Evolutionary conservation across 2,888 invertebrate species (phyloP).

Genomic region (Idaea straminata): DNA sequence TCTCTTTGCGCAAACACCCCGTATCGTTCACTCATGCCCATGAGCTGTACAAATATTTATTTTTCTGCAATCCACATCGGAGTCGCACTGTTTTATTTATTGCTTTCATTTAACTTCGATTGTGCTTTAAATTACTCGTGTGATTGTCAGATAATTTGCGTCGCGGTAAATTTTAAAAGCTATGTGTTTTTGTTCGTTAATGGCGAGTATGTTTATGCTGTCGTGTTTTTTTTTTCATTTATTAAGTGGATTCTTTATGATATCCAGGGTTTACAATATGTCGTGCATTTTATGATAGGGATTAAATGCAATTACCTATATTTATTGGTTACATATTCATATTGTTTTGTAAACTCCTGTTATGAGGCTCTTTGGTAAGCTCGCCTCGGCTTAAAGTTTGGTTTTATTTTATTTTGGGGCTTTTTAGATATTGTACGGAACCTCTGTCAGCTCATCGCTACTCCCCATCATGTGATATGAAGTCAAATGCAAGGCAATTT

Average conservation of each 20-base stretch:
- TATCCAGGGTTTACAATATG: neutral
- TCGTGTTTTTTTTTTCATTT: constrained; percentile 10
- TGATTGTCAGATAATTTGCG: constrained; percentile 56
- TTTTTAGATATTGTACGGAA: too few relatives aligned
- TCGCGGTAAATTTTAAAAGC: constrained; percentile 33
- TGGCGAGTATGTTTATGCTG: constrained; percentile 12
- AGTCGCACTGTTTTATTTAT: constrained; percentile 51
- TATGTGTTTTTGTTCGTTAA: constrained; percentile 20
- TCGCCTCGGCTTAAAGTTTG: too few relatives aligned
- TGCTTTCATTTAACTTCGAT: constrained; percentile 53
- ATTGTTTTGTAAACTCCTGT: neutral
- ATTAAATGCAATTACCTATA: neutral
- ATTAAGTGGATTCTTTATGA: neutral
- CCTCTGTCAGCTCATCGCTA: too few relatives aligned
- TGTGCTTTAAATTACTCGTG: constrained; percentile 59
- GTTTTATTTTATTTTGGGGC: too few relatives aligned
- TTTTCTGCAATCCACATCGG: constrained; percentile 40
- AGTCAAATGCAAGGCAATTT: too few relatives aligned
- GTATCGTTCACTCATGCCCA: constrained; percentile 22
- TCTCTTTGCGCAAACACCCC: constrained; percentile 32
- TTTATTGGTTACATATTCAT: neutral
- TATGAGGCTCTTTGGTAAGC: neutral
- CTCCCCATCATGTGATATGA: too few relatives aligned
- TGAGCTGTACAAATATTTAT: constrained; percentile 44
- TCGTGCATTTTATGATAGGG: neutral